Evolutionary conservation across 2,113 vertebrate species (phyloP), one percentile per base, ranked within the genome.

Genomic region (Trochalopteron elliotii): DNA sequence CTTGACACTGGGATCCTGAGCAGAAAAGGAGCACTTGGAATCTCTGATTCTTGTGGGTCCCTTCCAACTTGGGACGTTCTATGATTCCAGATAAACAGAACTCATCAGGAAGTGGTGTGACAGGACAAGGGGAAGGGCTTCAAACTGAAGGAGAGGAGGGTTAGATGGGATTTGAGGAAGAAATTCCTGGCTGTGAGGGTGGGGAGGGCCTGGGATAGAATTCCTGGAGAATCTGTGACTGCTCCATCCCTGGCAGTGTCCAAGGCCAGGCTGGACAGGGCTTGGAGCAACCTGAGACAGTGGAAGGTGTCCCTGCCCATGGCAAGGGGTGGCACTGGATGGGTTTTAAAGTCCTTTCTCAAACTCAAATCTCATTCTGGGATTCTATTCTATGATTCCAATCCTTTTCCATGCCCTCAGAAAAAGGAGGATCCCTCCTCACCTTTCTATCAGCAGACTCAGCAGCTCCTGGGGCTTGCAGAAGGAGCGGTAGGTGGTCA

Each of bases 401-500:
- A 33, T 44, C 8, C 17, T 17, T 11, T 30, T 17, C 4, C 9
- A 0, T 1, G 25, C 18, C 55, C 69, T 37, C 70, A 47, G 42
- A 24, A 59, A 56, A 59, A 56, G 45, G 49, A 25, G 23, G 45
- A 61, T 47, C 10, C 1, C 37, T 28, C 31, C 96, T 97, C 96
- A 99, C 99, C 99, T 98, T 97, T 99, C 99, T 72, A 99, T 99
- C 80, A 99, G 98, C 83, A 99, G 98, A 77, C 95, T 98, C 80
- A 99, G 98, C 78, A 99, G 98, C 81, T 99, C 99, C 94, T 99
- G 99, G 24, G 99, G 99, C 94, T 99, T 99, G 98, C 99, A 99
- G 94, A 99, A 99, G 10, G 99, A 99, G 68, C 99, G 99, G 95
- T 99, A 99, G 0, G 99, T 99, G 83, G 99, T 99, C 63, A 99